Evolutionary conservation across 2,888 invertebrate genomes (phyloP).

Genomic region (Pediacus dermestoides): DNA sequence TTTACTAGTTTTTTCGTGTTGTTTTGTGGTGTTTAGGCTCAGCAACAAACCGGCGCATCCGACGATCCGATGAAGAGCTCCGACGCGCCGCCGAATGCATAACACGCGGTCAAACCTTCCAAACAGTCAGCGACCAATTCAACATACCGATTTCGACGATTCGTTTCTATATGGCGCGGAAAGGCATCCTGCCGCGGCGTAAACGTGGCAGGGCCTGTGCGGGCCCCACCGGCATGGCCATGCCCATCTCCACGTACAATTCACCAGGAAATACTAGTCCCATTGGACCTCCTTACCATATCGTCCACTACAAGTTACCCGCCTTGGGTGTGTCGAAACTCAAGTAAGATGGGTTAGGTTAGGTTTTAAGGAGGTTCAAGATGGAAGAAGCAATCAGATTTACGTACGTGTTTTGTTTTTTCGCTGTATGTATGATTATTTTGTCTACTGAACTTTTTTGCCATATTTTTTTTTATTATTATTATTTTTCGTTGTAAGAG

Average conservation of each 20-base stretch:
- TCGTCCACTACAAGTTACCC: constrained; percentile 73
- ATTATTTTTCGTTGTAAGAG: too few relatives aligned
- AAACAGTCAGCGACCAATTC: constrained; percentile 81
- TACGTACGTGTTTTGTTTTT: too few relatives aligned
- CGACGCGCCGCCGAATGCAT: constrained; percentile 82
- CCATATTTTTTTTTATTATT: too few relatives aligned
- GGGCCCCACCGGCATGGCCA: constrained; percentile 51
- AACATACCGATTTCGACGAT: constrained; percentile 86
- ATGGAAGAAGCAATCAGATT: constrained; percentile 15
- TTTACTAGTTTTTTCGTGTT: too few relatives aligned
- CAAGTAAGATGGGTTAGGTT: too few relatives aligned
- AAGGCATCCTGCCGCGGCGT: constrained; percentile 75
- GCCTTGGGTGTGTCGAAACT: constrained; percentile 56
- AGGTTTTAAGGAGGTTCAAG: too few relatives aligned
- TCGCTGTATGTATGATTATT: too few relatives aligned
- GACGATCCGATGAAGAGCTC: constrained; percentile 72
- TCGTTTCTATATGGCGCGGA: constrained; percentile 83
- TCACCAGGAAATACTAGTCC: constrained; percentile 58
- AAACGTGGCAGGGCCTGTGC: constrained; percentile 65
- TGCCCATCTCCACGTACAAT: constrained; percentile 42
- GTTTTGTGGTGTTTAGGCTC: constrained; percentile 29
- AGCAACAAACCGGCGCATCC: constrained; percentile 53
- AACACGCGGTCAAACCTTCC: constrained; percentile 82
- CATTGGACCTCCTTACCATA: constrained; percentile 69
- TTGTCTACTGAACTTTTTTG: too few relatives aligned